Conservation (phyloP, 2,888 invertebrate genomes). For the Rugalucina vietnamica region DNA sequence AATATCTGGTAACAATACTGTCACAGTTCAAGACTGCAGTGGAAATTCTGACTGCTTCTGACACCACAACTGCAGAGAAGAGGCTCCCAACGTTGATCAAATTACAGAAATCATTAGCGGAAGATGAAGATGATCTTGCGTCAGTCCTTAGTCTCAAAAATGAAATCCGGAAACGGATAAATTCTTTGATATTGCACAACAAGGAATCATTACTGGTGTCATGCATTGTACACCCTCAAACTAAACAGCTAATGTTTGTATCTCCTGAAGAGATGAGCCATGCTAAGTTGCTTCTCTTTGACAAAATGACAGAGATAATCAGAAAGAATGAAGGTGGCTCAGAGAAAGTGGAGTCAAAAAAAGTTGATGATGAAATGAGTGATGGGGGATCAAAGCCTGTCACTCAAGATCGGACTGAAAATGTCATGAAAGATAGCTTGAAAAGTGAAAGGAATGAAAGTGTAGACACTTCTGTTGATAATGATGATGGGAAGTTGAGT, state of each 20-base stretch:
- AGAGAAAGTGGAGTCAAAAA: neutral
- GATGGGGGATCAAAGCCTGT: neutral
- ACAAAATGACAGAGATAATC: conserved; percentile 27
- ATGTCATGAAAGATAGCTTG: no score
- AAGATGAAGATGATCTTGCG: conserved; percentile 34
- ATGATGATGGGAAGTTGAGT: no score
- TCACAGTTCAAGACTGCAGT: conserved; percentile 53
- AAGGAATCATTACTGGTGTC: conserved; percentile 45
- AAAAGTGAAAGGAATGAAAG: no score
- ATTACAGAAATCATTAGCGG: conserved; percentile 49
- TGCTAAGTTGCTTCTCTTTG: conserved; percentile 40
- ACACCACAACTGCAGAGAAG: conserved; percentile 53
- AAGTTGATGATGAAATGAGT: neutral
- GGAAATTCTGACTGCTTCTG: conserved; percentile 49
- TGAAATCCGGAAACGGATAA: conserved; percentile 39
- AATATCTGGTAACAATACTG: conserved; percentile 49
- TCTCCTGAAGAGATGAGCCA: conserved; percentile 44
- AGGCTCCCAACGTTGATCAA: conserved; percentile 58
- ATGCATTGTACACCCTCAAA: conserved; percentile 58
- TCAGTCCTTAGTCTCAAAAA: conserved; percentile 35
- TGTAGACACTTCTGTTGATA: no score
- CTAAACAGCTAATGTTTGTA: conserved; percentile 61
- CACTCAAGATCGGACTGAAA: no score
- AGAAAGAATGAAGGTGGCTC: neutral
- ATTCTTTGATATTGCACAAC: conserved; percentile 26